phyloP scores from a whole-genome alignment of 2,888 invertebrate genomes.

The Mechanitis messenoides region DNA sequence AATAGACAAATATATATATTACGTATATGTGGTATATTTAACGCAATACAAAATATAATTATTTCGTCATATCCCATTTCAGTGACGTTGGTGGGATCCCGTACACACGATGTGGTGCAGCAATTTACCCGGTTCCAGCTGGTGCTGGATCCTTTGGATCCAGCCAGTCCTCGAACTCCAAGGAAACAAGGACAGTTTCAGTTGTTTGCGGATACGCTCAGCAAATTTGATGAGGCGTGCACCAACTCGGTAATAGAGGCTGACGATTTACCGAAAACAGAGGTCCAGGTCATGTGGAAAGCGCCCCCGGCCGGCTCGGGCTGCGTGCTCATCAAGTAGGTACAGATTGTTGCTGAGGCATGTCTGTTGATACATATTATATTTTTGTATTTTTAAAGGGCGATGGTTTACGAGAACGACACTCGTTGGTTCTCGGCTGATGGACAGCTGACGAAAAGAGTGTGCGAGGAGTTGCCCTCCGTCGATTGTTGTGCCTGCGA shows the following conservation, averaged over 20 bases:
- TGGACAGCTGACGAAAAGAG: slow-evolving; percentile 84
- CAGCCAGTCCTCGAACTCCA: slow-evolving; percentile 49
- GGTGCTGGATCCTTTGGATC: slow-evolving; percentile 80
- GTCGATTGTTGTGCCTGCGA: slow-evolving; percentile 93
- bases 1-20: too few species aligned
- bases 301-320: slow-evolving; percentile 90
- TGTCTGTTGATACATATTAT: too few species aligned
- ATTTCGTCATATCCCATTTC: slow-evolving; percentile 17
- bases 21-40: too few species aligned
- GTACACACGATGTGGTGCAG: slow-evolving; percentile 80
- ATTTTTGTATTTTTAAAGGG: slow-evolving; percentile 67
- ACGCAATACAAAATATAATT: background rate
- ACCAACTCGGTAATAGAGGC: slow-evolving; percentile 89
- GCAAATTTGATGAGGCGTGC: slow-evolving; percentile 87
- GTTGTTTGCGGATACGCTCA: slow-evolving; percentile 75
- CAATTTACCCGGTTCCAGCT: slow-evolving; percentile 89
- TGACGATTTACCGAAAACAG: slow-evolving; percentile 86
- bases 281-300: slow-evolving; percentile 92
- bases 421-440: slow-evolving; percentile 94
- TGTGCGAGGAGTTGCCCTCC: slow-evolving; percentile 84
- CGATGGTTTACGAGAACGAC: slow-evolving; percentile 88
- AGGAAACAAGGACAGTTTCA: slow-evolving; percentile 67
- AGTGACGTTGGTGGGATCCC: slow-evolving; percentile 83
- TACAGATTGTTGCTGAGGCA: too few species aligned
- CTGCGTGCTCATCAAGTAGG: slow-evolving; percentile 89